Evolutionary conservation across 2,113 vertebrate genomes (phyloP).

Genomic region (Hippocampus zosterae): DNA sequence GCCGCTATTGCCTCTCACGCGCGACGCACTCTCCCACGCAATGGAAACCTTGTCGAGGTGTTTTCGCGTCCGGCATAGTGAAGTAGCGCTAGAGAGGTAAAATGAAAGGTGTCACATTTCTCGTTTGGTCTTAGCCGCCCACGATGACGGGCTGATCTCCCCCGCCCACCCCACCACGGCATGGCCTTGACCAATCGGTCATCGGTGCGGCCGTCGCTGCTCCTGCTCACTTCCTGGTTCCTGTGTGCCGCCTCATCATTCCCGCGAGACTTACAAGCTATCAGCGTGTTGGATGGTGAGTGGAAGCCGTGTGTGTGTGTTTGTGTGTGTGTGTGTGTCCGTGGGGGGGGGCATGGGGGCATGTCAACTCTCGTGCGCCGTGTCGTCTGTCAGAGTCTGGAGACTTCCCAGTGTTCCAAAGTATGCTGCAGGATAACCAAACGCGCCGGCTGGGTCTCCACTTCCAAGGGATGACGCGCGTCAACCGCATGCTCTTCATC

Average conservation of each 20-base stretch:
- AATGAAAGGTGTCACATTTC: not conserved
- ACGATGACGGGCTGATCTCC: slow-evolving; percentile 46
- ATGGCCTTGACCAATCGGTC: slow-evolving; percentile 30
- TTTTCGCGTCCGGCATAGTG: no score
- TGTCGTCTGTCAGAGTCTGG: slow-evolving; percentile 60
- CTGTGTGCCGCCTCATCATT: slow-evolving; percentile 41
- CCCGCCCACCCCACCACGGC: not conserved
- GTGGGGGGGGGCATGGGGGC: no score
- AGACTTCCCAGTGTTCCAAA: slow-evolving; percentile 74
- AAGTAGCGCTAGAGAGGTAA: no score
- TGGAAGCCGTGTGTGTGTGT: slow-evolving; percentile 42
- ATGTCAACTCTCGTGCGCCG: not conserved
- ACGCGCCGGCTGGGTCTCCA: slow-evolving; percentile 75
- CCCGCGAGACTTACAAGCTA: slow-evolving; percentile 68
- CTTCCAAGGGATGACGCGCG: slow-evolving; percentile 80
- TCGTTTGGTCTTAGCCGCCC: not conserved
- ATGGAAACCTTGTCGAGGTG: no score
- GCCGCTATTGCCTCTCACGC: no score
- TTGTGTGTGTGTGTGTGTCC: no score
- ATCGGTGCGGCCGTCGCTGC: slow-evolving; percentile 18
- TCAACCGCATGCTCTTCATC: slow-evolving; percentile 82
- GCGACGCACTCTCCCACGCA: no score
- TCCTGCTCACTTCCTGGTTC: slow-evolving; percentile 40
- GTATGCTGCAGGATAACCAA: slow-evolving; percentile 73
- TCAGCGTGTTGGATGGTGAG: slow-evolving; percentile 47